Percentiles rank a stretch among this genome's conserved stretches.
Conservation (phyloP, 2,797 vertebrate genomes). For the Sebastes glaucus region DNA sequence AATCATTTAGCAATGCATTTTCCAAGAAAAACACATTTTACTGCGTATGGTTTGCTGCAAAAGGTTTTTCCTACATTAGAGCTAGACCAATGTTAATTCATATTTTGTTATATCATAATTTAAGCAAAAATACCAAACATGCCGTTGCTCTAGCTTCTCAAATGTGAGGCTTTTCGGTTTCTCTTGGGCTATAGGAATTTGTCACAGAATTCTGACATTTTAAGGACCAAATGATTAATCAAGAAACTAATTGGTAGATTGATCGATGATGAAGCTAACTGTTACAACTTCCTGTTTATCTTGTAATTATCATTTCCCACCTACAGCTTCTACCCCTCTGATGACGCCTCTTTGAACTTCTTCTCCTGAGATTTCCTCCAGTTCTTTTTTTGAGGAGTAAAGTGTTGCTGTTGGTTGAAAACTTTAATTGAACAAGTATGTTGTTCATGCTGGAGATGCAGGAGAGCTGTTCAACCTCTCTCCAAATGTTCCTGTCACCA, state of each 20-base stretch:
- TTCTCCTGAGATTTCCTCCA: not conserved
- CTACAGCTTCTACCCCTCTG: not conserved
- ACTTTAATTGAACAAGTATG: not conserved
- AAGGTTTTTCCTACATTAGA: not conserved
- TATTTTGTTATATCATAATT: not conserved
- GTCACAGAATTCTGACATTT: not conserved
- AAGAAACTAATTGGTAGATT: not conserved
- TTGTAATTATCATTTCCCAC: not conserved
- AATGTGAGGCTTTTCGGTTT: not conserved
- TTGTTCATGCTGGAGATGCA: not conserved
- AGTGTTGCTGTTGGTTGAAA: not conserved
- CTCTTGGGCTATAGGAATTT: not conserved
- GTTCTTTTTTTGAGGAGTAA: not conserved
- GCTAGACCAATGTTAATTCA: not conserved
- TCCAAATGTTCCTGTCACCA: not conserved
- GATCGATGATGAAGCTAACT: not conserved
- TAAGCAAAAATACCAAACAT: not conserved
- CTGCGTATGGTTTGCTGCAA: conserved; percentile 1
- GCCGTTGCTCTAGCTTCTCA: not conserved
- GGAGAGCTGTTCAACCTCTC: not conserved
- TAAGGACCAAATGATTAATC: not conserved
- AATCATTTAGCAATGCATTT: conserved; percentile 20
- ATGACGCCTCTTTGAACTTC: not conserved
- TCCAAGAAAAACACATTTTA: conserved; percentile 6
- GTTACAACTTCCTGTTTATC: not conserved